Evolutionary conservation across 2,888 invertebrate genomes (phyloP), one percentile per base, ranked within the genome.

Genomic region (Drosophila seclusa): DNA sequence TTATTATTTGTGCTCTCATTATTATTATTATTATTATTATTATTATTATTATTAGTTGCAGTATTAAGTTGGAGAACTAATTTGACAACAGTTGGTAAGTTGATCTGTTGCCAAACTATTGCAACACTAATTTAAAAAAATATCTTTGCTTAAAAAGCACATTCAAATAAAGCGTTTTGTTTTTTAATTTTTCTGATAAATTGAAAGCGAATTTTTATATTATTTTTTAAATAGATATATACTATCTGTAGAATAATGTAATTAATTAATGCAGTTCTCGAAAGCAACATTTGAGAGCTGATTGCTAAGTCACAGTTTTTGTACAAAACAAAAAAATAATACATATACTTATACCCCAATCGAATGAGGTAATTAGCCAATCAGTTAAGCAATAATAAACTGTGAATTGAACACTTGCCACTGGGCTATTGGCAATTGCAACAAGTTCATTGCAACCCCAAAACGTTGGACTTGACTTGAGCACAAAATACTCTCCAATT

Each of bases 371-470:
- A 11, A 21, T 31, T 31, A 29, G 11, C 16, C 24, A 53, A 38
- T 52, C 34, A 50, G 21, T 48, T 45, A 55, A n/a, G 42, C 62
- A 76, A 59, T 29, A 60, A 70, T 70, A 60, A 70, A 62, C 57
- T 58, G 34, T 29, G 18, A 21, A 34, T 32, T 32, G 29, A 24
- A 38, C 54, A 18, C 16, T 34, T 62, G 61, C 50, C 21, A 42
- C 21, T 42, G 11, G 42, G 45, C 21, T 21, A 13, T 45, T 21
- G 31, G 54, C 59, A 61, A 50, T 78, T 63, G 78, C 78, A 77
- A 73, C 78, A 78, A 78, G 78, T 81, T 63, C 58, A 65, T 45
- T 63, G 64, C 81, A 72, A 67, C 61, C 67, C 65, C 64, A n/a
- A 50, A 34, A 27, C 16, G 16, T 18, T 24, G 10, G 34, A 45